These are phyloP conservation scores for Drosophila picticornis DNA, from an alignment of 2,888 invertebrate genomes.

Conservation along the genomic window DNA sequence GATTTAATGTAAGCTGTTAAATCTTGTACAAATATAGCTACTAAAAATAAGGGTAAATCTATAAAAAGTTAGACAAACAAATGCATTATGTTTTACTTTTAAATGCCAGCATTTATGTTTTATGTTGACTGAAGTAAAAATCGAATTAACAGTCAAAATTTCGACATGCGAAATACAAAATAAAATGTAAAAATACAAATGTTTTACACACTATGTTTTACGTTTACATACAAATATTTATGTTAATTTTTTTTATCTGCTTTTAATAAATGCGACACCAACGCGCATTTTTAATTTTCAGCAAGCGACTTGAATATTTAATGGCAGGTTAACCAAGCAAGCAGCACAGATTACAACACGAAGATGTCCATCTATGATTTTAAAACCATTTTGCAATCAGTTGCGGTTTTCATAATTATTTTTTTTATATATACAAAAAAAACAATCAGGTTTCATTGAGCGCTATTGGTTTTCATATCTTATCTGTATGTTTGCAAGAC, in stretches of 20 bases:
- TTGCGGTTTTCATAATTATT: conserved; percentile 19
- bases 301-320: conserved; percentile 36
- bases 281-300: conserved; percentile 17
- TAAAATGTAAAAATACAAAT: neutral
- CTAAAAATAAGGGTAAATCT: neutral
- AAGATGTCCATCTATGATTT: conserved; percentile 13
- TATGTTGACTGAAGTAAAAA: neutral
- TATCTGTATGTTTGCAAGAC: conserved; percentile 3
- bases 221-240: neutral
- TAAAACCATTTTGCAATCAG: conserved; percentile 39
- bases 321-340: conserved; percentile 17
- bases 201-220: neutral
- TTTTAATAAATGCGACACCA: conserved; percentile 19
- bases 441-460: conserved; percentile 34
- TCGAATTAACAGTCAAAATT: neutral
- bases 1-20: conserved; percentile 10
- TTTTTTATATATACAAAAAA: conserved; percentile 1
- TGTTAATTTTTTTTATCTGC: neutral
- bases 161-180: neutral
- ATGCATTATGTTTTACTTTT: neutral
- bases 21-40: neutral
- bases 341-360: conserved; percentile 37
- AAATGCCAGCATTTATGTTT: neutral
- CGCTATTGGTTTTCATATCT: conserved; percentile 16
- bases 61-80: neutral